Base-by-base conservation (phyloP, 2,888 invertebrate genomes). In the Drosophila nr. medialis region DNA sequence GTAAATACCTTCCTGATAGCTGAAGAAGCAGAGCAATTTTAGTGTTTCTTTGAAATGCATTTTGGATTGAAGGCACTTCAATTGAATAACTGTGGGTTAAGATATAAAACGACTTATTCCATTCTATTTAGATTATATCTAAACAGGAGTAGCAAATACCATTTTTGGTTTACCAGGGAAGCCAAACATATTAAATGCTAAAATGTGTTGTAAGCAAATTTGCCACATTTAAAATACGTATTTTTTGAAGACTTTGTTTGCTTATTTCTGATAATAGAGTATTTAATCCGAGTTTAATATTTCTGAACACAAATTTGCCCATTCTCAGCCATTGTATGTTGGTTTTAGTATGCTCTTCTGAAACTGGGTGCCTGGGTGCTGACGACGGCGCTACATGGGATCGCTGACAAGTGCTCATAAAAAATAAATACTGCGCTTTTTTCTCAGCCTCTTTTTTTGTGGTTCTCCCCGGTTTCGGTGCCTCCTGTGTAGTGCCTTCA, bases 401-500 rank as follows among this genome's bases (percentile, higher is more conserved):
- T 80, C 72, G 69, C 83, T 85, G 86, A 81, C 89, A 89, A 89
- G 86, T 80, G 88, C 67, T 73, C 80, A 87, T 89, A 86, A 85
- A 85, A 85, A 82, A 83, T 77, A 73, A 86, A 83, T 69, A 77
- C 74, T 60, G 82, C 68, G 74, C 65, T 77, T 77, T 75, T 81
- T 77, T 83, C 75, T 72, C 64, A 72, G 63, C 53, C 54, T 68
- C 50, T 67, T 58, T n/a, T 51, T 51, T 40, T 11, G 38, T 21
- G 53, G 13, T 45, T 36, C 49, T 61, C 50, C 53, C 34, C 27
- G 30, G 34, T 54, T 32, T 24, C n/a, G 32, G 29, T 42, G 49
- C 50, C 27, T 62, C 51, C 54, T 50, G 40, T 75, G 50, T 34
- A 48, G 27, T 34, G 59, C 56, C 53, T 56, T 65, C 65, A 51